phyloP scores from a whole-genome alignment of 2,888 invertebrate species.

The Tridacna crocea region DNA sequence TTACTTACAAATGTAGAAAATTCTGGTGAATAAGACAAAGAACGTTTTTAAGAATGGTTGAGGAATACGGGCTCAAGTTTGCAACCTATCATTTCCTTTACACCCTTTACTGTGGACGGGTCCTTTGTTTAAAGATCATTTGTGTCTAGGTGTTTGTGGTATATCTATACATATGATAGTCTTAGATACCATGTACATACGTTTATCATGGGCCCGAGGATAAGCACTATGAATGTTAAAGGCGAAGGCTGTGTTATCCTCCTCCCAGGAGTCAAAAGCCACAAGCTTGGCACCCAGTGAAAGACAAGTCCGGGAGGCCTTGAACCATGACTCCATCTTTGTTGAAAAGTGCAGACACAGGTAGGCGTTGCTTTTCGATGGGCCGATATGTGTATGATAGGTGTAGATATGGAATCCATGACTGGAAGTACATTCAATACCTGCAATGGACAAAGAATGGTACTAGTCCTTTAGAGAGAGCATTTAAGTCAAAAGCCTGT shows the following conservation, averaged over 20 bases:
- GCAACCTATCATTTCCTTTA: too few relatives aligned
- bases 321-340: neutral
- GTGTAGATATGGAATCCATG: constrained; percentile 8
- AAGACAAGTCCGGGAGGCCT: neutral
- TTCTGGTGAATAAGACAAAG: too few relatives aligned
- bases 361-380: neutral
- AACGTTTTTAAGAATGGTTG: too few relatives aligned
- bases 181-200: neutral
- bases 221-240: neutral
- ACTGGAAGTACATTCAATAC: neutral
- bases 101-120: too few relatives aligned
- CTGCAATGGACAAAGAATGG: neutral
- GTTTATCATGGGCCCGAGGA: neutral
- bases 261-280: constrained; percentile 9
- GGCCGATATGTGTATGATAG: neutral
- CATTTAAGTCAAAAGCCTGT: too few relatives aligned
- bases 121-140: too few relatives aligned
- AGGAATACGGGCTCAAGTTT: too few relatives aligned
- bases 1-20: too few relatives aligned
- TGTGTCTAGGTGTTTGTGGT: too few relatives aligned
- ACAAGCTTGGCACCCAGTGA: neutral
- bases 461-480: neutral
- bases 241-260: constrained; percentile 7
- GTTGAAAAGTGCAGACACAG: constrained; percentile 16
- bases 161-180: too few relatives aligned